These are phyloP conservation scores for Rotaria sp. DNA, from an alignment of 2,888 invertebrate genomes.

Conservation along the genomic window DNA sequence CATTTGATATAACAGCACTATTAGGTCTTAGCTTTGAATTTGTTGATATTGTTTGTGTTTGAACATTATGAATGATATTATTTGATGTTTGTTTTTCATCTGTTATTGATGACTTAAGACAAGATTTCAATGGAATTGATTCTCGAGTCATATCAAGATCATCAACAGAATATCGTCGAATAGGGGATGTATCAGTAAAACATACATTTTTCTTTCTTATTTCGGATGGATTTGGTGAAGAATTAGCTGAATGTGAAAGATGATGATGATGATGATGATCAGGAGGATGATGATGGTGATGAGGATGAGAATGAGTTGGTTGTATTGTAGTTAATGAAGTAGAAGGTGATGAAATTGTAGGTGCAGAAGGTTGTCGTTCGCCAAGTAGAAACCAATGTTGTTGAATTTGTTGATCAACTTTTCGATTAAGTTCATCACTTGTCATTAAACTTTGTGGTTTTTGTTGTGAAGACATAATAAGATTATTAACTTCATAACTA, in stretches of 20 bases:
- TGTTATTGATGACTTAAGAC: neutral
- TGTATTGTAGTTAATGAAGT: neutral
- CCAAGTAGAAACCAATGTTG: slow-evolving; percentile 1
- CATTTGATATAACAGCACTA: neutral
- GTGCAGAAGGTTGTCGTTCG: neutral
- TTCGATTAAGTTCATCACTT: slow-evolving; percentile 20
- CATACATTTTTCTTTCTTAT: neutral
- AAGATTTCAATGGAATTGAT: neutral
- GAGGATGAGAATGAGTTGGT: neutral
- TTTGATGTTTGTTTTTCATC: neutral
- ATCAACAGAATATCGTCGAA: slow-evolving; percentile 23
- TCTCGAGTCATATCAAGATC: neutral
- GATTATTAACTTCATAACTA: slow-evolving; percentile 5
- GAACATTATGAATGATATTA: neutral
- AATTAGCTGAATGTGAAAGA: neutral
- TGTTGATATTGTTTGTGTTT: neutral
- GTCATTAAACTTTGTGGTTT: slow-evolving; percentile 6
- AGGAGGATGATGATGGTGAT: neutral
- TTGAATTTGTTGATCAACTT: slow-evolving; percentile 17
- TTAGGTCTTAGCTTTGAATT: neutral
- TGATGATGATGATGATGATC: neutral
- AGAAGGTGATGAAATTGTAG: neutral
- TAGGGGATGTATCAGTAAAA: neutral
- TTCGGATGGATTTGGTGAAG: neutral
- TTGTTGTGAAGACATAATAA: slow-evolving; percentile 1